A percentile compares a stretch with the other conserved stretches of the same genome.
Conservation (phyloP, 2,888 invertebrate species). For the Dorcus hopei region DNA sequence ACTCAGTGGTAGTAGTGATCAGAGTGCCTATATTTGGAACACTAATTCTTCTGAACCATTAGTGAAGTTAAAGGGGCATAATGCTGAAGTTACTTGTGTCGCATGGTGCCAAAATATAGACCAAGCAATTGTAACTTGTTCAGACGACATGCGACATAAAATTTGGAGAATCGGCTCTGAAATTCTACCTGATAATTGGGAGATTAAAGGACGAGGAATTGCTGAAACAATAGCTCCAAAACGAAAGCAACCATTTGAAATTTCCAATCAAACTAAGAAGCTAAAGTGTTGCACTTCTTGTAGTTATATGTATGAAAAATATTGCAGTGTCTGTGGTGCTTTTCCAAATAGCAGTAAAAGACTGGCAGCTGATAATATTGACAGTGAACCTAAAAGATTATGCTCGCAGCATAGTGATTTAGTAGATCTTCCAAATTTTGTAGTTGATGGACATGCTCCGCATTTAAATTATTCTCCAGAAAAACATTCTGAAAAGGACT, state of each 20-base stretch:
- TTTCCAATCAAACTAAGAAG: not conserved
- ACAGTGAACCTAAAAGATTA: slow-evolving; percentile 1
- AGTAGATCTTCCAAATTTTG: slow-evolving; percentile 73
- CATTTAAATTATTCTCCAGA: slow-evolving; percentile 71
- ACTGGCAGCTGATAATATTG: not conserved
- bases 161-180: slow-evolving; percentile 69
- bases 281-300: slow-evolving; percentile 4
- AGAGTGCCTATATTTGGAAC: slow-evolving; percentile 84
- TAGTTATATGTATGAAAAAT: slow-evolving; percentile 4
- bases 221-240: slow-evolving; percentile 27
- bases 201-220: slow-evolving; percentile 31
- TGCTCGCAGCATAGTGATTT: not conserved
- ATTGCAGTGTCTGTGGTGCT: slow-evolving; percentile 9
- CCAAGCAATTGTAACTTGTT: slow-evolving; percentile 68
- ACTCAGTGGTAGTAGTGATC: slow-evolving; percentile 85
- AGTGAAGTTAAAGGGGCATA: slow-evolving; percentile 70
- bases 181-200: slow-evolving; percentile 42
- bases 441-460: slow-evolving; percentile 72
- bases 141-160: slow-evolving; percentile 77
- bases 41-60: slow-evolving; percentile 63
- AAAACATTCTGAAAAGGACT: slow-evolving; percentile 65
- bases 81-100: slow-evolving; percentile 84
- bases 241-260: slow-evolving; percentile 3
- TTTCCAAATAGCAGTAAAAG: not conserved
- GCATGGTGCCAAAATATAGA: slow-evolving; percentile 68